Evolutionary conservation across 2,888 invertebrate genomes (phyloP).

Genomic region (Oscheius sp.): DNA sequence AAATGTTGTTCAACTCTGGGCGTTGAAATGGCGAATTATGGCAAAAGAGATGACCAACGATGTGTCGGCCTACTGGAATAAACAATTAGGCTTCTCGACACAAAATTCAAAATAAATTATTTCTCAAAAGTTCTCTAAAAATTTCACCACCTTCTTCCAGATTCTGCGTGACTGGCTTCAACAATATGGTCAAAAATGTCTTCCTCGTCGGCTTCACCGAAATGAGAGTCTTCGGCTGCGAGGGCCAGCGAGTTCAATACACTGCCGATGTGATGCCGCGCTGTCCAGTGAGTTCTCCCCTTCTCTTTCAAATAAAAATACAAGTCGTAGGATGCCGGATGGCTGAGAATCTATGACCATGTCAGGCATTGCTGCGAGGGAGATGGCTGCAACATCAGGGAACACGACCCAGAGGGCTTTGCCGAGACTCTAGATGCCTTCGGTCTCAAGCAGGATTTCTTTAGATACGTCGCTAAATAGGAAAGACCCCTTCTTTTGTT

Average conservation of each 20-base stretch:
- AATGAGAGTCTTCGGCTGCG: constrained; percentile 27
- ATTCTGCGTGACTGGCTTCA: constrained; percentile 21
- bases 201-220: constrained; percentile 25
- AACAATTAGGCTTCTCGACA: too few species aligned
- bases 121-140: too few species aligned
- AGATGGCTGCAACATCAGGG: constrained; percentile 18
- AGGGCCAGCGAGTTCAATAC: constrained; percentile 14
- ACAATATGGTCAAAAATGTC: constrained; percentile 28
- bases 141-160: constrained; percentile 18
- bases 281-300: constrained; percentile 8
- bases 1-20: too few species aligned
- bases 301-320: background rate
- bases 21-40: too few species aligned
- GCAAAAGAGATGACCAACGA: too few species aligned
- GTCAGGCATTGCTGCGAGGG: constrained; percentile 26
- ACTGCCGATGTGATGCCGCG: constrained; percentile 24
- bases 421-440: background rate
- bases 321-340: constrained; percentile 18
- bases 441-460: constrained; percentile 13
- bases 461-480: background rate
- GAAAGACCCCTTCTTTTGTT: background rate
- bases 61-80: too few species aligned
- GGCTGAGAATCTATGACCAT: constrained; percentile 21
- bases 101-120: too few species aligned
- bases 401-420: constrained; percentile 6